Conservation (phyloP, 2,888 invertebrate species). For the Pimpla rufipes region DNA sequence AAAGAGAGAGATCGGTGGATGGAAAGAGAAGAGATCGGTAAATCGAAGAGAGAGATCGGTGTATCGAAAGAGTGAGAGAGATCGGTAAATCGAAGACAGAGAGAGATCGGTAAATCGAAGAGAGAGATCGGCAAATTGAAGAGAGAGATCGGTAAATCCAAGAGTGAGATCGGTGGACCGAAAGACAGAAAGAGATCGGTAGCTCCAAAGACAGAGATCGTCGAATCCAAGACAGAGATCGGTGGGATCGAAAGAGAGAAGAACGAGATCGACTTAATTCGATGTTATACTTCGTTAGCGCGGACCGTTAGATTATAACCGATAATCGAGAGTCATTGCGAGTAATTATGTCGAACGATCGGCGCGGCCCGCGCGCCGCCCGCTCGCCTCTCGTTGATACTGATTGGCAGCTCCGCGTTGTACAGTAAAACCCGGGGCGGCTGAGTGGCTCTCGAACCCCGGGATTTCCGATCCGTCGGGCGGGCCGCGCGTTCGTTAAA, state of each 20-base stretch:
- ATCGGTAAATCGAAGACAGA: too few species aligned
- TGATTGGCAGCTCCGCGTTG: constrained; percentile 58
- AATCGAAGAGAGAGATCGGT: too few species aligned
- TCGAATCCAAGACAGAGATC: too few species aligned
- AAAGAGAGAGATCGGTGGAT: not conserved
- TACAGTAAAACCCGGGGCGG: not conserved
- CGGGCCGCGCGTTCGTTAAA: constrained; percentile 17
- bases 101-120: constrained; percentile 2
- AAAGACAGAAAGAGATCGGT: not conserved
- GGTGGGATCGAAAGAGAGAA: constrained; percentile 1
- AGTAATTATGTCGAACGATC: constrained; percentile 76
- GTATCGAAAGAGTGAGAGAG: too few species aligned
- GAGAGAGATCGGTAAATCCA: not conserved
- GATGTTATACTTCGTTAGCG: constrained; percentile 70
- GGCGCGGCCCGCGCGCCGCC: constrained; percentile 5
- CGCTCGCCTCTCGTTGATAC: constrained; percentile 45
- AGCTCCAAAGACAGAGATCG: constrained; percentile 5
- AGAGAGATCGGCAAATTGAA: constrained; percentile 56
- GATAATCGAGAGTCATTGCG: constrained; percentile 77
- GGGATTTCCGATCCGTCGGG: constrained; percentile 56
- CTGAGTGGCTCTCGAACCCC: constrained; percentile 51
- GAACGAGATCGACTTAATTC: constrained; percentile 62
- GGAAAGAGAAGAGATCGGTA: not conserved
- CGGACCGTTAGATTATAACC: constrained; percentile 67
- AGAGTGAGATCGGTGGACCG: not conserved